These are phyloP conservation scores for Tonatia bakeri DNA, from an alignment of 2,113 vertebrate species.

Conservation along the genomic window DNA sequence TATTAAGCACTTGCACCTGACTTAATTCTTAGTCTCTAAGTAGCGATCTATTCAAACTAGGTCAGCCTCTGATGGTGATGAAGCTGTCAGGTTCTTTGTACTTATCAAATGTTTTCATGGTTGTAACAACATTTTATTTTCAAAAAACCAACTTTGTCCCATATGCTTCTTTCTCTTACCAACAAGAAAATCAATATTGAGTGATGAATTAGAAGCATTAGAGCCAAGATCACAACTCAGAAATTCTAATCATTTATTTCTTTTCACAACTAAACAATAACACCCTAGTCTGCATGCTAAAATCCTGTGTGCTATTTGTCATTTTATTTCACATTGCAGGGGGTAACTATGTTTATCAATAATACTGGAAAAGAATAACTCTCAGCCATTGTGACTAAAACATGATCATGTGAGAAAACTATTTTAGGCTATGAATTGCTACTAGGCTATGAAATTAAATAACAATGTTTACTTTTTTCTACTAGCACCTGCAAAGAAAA, in stretches of 20 bases:
- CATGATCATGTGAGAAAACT: not conserved
- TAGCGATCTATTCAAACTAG: not conserved
- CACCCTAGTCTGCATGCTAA: not conserved
- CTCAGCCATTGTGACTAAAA: not conserved
- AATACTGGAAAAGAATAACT: not conserved
- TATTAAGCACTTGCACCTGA: not conserved
- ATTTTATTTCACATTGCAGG: not conserved
- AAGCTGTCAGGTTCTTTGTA: not conserved
- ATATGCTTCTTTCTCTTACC: not conserved
- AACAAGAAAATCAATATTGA: not conserved
- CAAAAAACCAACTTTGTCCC: not conserved
- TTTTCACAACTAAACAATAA: not conserved
- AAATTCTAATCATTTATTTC: not conserved
- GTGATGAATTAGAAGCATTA: not conserved
- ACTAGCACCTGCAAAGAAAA: constrained; percentile 13
- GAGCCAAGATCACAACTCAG: not conserved
- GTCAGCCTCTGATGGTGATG: not conserved
- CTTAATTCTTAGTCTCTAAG: not conserved
- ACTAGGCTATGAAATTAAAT: not conserved
- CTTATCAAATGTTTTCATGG: not conserved
- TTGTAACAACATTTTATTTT: not conserved
- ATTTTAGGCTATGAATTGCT: not conserved
- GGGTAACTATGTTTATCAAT: not conserved
- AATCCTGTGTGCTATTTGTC: not conserved
- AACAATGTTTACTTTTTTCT: not conserved